phyloP scores from a whole-genome alignment of 2,888 invertebrate genomes.

The Zygaena filipendulae region DNA sequence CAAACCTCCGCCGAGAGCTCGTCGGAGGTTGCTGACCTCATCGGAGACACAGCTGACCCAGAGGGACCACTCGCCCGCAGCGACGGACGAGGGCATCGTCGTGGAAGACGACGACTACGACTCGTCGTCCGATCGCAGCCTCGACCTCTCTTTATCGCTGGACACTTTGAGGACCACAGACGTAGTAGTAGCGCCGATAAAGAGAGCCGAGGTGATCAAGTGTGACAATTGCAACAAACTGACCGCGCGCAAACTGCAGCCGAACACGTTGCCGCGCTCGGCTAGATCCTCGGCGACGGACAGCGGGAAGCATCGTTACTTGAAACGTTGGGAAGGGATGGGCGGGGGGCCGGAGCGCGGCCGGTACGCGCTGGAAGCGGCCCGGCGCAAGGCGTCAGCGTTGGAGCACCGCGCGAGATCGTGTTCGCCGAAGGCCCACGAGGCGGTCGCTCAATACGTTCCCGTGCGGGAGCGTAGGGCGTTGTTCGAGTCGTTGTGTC shows the following conservation, averaged over 20 bases:
- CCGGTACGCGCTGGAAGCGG: conserved; percentile 49
- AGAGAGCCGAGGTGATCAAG: conserved; percentile 53
- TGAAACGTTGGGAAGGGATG: conserved; percentile 57
- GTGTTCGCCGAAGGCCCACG: conserved; percentile 56
- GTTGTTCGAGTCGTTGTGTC: conserved; percentile 75
- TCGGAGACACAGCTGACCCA: conserved; percentile 47
- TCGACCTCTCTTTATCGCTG: conserved; percentile 60
- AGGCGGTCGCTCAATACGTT: conserved; percentile 70
- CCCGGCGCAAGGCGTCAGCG: conserved; percentile 50
- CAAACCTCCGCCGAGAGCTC: conserved; percentile 53
- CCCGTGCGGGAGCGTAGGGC: conserved; percentile 78
- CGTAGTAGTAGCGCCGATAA: conserved; percentile 47
- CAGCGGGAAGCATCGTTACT: conserved; percentile 49
- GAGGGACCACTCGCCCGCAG: conserved; percentile 57
- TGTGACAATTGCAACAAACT: conserved; percentile 59
- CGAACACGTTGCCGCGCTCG: conserved; percentile 56
- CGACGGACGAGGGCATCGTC: conserved; percentile 64
- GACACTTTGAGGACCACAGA: conserved; percentile 58
- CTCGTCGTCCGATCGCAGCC: conserved; percentile 67
- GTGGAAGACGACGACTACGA: conserved; percentile 66
- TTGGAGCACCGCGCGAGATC: conserved; percentile 53
- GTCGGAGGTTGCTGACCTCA: conserved; percentile 46
- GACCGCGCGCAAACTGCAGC: conserved; percentile 32
- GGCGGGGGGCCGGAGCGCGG: conserved; percentile 50
- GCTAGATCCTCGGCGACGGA: conserved; percentile 46